phyloP scores from a whole-genome alignment of 2,888 invertebrate genomes.

The Ormyrus labotus region DNA sequence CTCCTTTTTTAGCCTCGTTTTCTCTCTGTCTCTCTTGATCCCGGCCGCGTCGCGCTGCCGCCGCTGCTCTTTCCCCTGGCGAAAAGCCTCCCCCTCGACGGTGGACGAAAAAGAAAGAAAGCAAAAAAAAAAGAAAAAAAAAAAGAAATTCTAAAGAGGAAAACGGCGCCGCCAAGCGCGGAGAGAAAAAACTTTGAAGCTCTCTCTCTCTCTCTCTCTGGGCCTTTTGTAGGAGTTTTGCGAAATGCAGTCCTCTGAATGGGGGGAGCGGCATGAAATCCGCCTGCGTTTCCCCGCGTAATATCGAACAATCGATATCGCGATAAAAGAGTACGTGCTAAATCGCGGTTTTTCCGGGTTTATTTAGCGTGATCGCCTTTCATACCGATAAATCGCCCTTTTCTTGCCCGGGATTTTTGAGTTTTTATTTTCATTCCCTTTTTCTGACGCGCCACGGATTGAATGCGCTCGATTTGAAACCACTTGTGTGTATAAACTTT shows the following conservation, averaged over 20 bases:
- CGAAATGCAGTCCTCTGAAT: slow-evolving; percentile 7
- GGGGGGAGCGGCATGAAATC: slow-evolving; percentile 20
- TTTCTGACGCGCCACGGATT: slow-evolving; percentile 3
- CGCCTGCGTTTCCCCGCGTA: slow-evolving; percentile 23
- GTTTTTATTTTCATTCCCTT: slow-evolving; percentile 30
- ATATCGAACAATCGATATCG: slow-evolving; percentile 54
- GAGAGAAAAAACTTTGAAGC: slow-evolving; percentile 46
- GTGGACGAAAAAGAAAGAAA: background rate
- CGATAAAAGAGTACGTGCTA: slow-evolving; percentile 43
- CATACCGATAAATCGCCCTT: slow-evolving; percentile 11
- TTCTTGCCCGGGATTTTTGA: slow-evolving; percentile 26
- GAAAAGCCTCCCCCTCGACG: background rate
- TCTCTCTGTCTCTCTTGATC: background rate
- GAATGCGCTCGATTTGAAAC: slow-evolving; percentile 30
- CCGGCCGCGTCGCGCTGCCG: slow-evolving; percentile 4
- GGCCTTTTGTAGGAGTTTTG: slow-evolving; percentile 39
- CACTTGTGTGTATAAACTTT: slow-evolving; percentile 12
- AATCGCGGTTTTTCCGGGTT: slow-evolving; percentile 48
- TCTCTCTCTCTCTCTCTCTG: background rate
- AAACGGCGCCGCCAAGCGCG: background rate
- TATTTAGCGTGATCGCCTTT: slow-evolving; percentile 50
- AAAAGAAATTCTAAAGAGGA: background rate
- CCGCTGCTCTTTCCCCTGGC: slow-evolving; percentile 18
- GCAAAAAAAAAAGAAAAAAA: slow-evolving; percentile 6
- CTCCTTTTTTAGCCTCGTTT: background rate